These are phyloP conservation scores for Dryobota labecula DNA, from an alignment of 2,888 invertebrate species.

Conservation along the genomic window DNA sequence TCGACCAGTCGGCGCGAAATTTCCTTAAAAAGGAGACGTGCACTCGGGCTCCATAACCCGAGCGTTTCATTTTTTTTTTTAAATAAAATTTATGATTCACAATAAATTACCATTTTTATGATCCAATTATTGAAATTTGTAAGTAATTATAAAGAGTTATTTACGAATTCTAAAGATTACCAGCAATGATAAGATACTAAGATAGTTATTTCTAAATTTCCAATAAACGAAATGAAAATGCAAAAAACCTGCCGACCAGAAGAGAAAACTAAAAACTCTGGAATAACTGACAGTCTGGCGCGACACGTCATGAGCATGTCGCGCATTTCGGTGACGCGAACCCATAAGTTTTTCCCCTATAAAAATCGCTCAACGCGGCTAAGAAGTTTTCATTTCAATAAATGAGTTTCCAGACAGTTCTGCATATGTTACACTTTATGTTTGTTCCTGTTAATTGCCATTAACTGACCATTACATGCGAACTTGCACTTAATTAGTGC, in stretches of 20 bases:
- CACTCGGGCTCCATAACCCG: too few relatives aligned
- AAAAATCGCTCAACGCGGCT: too few relatives aligned
- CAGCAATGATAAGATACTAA: not conserved
- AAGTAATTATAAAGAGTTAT: not conserved
- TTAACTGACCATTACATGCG: conserved; percentile 48
- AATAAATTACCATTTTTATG: conserved; percentile 34
- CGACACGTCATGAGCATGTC: too few relatives aligned
- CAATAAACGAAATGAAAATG: not conserved
- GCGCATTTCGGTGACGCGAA: too few relatives aligned
- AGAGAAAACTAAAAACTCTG: too few relatives aligned
- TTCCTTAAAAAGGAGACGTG: too few relatives aligned
- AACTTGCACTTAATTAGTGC: conserved; percentile 56
- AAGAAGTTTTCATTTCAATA: too few relatives aligned
- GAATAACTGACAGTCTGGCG: too few relatives aligned
- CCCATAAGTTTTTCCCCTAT: too few relatives aligned
- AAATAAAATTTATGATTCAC: conserved; percentile 25
- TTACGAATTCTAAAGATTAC: conserved; percentile 5
- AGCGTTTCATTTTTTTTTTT: too few relatives aligned
- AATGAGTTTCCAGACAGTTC: not conserved
- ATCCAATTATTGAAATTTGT: conserved; percentile 20
- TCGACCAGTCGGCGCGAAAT: too few relatives aligned
- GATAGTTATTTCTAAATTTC: not conserved
- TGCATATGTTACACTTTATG: not conserved
- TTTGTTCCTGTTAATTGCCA: conserved; percentile 19
- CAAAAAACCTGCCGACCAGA: too few relatives aligned